Conservation (phyloP, 2,113 vertebrate genomes). For the Micromys minutus region DNA sequence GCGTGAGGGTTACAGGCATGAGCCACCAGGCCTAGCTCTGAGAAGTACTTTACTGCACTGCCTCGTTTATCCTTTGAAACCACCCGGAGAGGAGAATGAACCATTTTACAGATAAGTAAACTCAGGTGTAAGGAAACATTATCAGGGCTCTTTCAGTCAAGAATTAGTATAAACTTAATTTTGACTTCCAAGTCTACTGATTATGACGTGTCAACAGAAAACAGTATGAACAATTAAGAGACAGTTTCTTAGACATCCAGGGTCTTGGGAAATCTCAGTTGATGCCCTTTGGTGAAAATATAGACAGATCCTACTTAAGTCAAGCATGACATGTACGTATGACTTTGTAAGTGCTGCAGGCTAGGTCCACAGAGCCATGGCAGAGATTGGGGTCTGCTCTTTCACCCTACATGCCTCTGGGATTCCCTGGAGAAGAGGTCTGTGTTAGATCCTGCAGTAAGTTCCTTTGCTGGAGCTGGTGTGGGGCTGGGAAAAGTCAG, state of each 20-base stretch:
- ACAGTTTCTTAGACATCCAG: neutral
- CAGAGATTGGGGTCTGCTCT: too few relatives aligned
- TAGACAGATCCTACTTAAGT: neutral
- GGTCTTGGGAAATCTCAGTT: neutral
- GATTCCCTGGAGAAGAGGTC: neutral
- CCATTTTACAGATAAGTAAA: constrained; percentile 38
- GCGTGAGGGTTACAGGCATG: neutral
- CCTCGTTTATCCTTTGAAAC: neutral
- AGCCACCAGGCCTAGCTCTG: neutral
- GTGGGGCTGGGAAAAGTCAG: neutral
- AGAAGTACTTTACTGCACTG: neutral
- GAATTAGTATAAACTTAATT: neutral
- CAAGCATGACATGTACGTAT: accelerated
- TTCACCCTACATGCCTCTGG: neutral
- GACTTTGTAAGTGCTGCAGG: neutral
- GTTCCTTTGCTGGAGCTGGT: neutral
- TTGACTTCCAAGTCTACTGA: neutral
- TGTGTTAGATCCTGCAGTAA: neutral
- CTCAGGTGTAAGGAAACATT: neutral
- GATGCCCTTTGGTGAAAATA: constrained; percentile 9
- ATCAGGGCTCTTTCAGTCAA: neutral
- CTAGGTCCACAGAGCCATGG: neutral
- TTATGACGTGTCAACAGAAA: neutral
- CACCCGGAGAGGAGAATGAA: neutral
- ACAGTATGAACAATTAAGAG: neutral